Evolutionary conservation across 2,113 vertebrate species (phyloP), one percentile per base, ranked within the genome.

Genomic region (Symphodus melops): DNA sequence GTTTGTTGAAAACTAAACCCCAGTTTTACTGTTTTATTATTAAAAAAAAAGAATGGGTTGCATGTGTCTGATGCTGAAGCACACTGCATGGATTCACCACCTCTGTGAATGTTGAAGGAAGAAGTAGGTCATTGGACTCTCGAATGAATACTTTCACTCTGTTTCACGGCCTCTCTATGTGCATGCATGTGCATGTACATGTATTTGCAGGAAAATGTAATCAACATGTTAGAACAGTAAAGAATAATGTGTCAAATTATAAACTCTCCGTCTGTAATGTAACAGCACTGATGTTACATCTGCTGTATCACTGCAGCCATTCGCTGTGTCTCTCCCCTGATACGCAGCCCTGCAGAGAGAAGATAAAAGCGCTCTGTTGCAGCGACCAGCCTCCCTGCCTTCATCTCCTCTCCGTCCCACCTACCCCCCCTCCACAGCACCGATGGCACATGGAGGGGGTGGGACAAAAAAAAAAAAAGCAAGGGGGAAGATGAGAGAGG

Each of bases 281-380:
- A 37, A 37, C 19, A 14, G 57, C 10, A 9, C 17, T 1, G 9
- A 33, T 64, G 64, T 25, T 53, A n/a, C n/a, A n/a, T 78, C 44
- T 79, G 57, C 49, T 72, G 76, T 25, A 58, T 83, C 77, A 53
- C 70, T 54, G 64, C 64, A 69, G 23, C 64, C 46, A 1, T 64
- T 79, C 33, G 17, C 49, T 25, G 61, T 36, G 68, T 62, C 69
- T 37, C 60, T 60, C 61, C 36, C 33, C 11, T 23, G 57, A 76
- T 76, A 60, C 72, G n/a, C 76, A 67, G 36, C 57, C 68, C 80
- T 53, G 60, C 67, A 75, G 70, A 73, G 77, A 37, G 42, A 36
- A 77, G 87, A 86, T 89, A 75, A 91, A 85, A 88, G 85, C 44
- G n/a, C 77, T 79, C 39, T 42, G 75, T 33, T 71, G 72, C 77